These are phyloP conservation scores for Pogonocherus hispidulus DNA, from an alignment of 2,888 invertebrate species.

Conservation along the genomic window DNA sequence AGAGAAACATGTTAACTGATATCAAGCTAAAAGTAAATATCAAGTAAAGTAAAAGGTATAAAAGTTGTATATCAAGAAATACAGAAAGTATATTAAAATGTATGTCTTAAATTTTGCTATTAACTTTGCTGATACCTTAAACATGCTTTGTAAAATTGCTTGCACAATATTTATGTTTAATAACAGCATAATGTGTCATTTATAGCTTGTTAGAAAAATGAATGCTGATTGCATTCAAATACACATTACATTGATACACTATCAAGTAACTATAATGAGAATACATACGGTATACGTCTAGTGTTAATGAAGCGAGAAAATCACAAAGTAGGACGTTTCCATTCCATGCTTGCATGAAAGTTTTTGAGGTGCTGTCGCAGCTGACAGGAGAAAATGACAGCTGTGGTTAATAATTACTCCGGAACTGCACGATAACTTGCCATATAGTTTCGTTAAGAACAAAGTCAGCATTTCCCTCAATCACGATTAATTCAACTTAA, in stretches of 20 bases:
- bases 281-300: not conserved
- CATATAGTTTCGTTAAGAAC: constrained; percentile 4
- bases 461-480: constrained; percentile 22
- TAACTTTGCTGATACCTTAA: no score
- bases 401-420: constrained; percentile 50
- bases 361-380: constrained; percentile 50
- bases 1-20: no score
- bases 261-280: no score
- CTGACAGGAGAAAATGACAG: constrained; percentile 47
- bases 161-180: no score
- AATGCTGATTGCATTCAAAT: constrained; percentile 3
- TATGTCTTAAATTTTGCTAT: no score
- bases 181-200: no score
- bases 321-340: constrained; percentile 41
- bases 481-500: constrained; percentile 2
- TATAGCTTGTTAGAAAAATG: no score
- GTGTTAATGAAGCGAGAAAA: constrained; percentile 45
- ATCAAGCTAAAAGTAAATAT: no score
- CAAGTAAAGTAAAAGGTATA: no score
- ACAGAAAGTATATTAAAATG: no score
- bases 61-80: no score
- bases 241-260: not conserved
- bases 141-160: no score
- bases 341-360: constrained; percentile 37
- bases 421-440: constrained; percentile 46